Conservation (phyloP, 2,888 invertebrate genomes). For the Zaprionus bogoriensis region DNA sequence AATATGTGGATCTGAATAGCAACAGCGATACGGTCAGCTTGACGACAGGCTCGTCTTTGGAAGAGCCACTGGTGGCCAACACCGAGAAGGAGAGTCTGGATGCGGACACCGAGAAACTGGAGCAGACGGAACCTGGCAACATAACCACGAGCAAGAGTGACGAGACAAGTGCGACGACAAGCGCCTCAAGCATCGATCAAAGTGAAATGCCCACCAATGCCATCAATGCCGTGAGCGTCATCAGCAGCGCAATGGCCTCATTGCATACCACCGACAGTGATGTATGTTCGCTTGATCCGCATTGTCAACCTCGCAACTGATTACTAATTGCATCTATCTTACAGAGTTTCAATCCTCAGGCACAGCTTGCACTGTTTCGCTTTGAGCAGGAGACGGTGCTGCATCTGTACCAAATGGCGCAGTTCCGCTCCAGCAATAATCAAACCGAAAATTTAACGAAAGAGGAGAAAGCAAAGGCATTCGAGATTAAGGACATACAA, state of each 20-base stretch:
- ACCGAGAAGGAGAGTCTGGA: constrained; percentile 71
- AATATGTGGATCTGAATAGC: constrained; percentile 82
- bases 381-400: constrained; percentile 82
- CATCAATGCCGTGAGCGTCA: constrained; percentile 81
- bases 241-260: constrained; percentile 83
- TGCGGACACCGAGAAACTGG: constrained; percentile 66
- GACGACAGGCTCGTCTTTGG: constrained; percentile 38
- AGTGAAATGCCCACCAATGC: constrained; percentile 69
- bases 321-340: neutral
- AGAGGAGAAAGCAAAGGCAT: constrained; percentile 79
- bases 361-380: constrained; percentile 80
- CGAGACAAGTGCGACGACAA: constrained; percentile 54
- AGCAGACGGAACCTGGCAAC: constrained; percentile 30
- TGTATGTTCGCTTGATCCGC: constrained; percentile 55
- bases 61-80: constrained; percentile 57
- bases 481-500: constrained; percentile 78
- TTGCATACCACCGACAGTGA: constrained; percentile 80
- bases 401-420: constrained; percentile 81
- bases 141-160: constrained; percentile 41
- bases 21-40: constrained; percentile 41
- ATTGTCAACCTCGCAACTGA: neutral
- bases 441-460: constrained; percentile 66
- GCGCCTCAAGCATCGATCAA: constrained; percentile 58
- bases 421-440: constrained; percentile 58
- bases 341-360: constrained; percentile 79